A percentile compares a stretch with the other conserved stretches of the same genome.
phyloP scores from a whole-genome alignment of 2,797 vertebrate genomes.

The Alectoris magna region DNA sequence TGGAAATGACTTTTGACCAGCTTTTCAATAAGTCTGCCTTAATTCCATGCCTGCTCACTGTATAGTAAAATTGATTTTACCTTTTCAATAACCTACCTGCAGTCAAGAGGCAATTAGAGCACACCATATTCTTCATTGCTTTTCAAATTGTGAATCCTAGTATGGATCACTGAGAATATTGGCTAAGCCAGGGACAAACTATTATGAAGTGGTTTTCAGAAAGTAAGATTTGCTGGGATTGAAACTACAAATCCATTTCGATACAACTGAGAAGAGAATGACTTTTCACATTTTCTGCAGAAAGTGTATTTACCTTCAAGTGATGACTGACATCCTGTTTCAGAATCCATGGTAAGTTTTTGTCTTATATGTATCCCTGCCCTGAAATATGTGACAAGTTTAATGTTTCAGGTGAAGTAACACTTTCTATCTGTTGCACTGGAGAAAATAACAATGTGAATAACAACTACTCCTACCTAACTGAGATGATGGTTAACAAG shows the following conservation, averaged over 20 bases:
- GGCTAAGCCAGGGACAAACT: not conserved
- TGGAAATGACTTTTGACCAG: slow-evolving; percentile 30
- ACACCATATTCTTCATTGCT: slow-evolving; percentile 27
- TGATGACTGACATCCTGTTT: not conserved
- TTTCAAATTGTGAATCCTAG: slow-evolving; percentile 27
- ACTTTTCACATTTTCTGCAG: not conserved
- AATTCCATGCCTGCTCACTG: slow-evolving; percentile 17
- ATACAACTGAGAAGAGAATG: not conserved
- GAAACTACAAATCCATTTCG: slow-evolving; percentile 13
- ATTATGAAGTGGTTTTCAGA: not conserved
- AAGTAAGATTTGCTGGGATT: not conserved
- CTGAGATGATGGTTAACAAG: not conserved
- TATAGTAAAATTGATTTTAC: slow-evolving; percentile 62
- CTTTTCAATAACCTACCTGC: slow-evolving; percentile 28
- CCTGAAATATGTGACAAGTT: not conserved
- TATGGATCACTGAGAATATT: not conserved
- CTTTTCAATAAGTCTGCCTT: not conserved
- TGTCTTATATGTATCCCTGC: not conserved
- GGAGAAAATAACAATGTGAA: not conserved
- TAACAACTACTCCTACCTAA: not conserved
- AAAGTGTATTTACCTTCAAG: not conserved
- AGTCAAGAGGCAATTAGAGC: slow-evolving; percentile 35
- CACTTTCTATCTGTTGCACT: not conserved
- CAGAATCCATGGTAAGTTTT: not conserved
- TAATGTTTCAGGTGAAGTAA: not conserved